Percentiles rank a stretch among this genome's conserved stretches.
Evolutionary conservation across 2,888 invertebrate genomes (phyloP).

Genomic region (Dynastes hyllus): DNA sequence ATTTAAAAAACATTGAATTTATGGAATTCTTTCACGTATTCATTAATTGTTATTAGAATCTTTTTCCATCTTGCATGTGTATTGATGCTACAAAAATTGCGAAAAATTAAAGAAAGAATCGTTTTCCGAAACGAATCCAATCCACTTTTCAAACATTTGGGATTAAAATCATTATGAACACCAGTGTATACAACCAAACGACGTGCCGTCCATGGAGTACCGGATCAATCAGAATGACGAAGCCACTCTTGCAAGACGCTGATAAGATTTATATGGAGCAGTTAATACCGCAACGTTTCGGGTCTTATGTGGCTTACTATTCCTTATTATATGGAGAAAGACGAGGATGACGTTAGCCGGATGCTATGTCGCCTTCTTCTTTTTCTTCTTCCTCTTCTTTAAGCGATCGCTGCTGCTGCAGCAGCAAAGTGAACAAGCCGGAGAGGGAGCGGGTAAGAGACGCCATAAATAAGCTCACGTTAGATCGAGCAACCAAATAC

Average conservation of each 20-base stretch:
- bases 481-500: conserved; percentile 58
- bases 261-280: conserved; percentile 70
- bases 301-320: conserved; percentile 58
- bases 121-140: too few species aligned
- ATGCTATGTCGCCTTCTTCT: conserved; percentile 8
- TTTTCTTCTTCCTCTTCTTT: conserved; percentile 11
- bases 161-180: neutral
- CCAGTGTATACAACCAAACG: conserved; percentile 3
- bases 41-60: too few species aligned
- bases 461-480: conserved; percentile 59
- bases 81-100: too few species aligned
- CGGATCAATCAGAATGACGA: conserved; percentile 69
- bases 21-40: too few species aligned
- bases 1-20: too few species aligned
- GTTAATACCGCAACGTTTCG: conserved; percentile 62
- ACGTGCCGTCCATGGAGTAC: conserved; percentile 60
- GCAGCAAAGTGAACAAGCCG: neutral
- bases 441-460: conserved; percentile 39
- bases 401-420: conserved; percentile 8
- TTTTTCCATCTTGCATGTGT: too few species aligned
- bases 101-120: too few species aligned
- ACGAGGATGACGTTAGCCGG: conserved; percentile 29
- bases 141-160: too few species aligned
- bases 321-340: conserved; percentile 36
- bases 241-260: conserved; percentile 72